Conservation (phyloP, 2,797 vertebrate genomes). For the Glossophaga mutica region DNA sequence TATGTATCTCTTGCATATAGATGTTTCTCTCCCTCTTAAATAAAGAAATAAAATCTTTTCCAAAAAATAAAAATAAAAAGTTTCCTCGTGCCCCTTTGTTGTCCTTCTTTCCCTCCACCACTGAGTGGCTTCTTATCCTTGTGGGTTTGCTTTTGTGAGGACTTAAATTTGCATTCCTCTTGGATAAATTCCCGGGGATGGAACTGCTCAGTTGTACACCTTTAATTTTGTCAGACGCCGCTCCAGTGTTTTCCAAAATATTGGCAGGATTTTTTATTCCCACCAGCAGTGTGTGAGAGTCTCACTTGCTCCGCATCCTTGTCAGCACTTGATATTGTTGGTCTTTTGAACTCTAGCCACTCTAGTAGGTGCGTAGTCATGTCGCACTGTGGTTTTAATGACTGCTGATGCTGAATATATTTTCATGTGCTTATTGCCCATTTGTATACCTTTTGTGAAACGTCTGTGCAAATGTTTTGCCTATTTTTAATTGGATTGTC, state of each 20-base stretch:
- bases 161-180: background rate
- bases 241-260: background rate
- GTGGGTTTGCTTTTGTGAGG: background rate
- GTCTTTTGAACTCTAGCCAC: background rate
- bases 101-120: background rate
- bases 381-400: background rate
- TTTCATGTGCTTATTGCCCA: background rate
- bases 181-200: background rate
- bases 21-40: too few species aligned
- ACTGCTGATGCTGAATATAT: background rate
- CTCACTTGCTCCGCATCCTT: fast-evolving
- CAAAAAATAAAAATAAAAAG: background rate
- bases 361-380: fast-evolving
- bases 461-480: background rate
- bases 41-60: too few species aligned
- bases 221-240: background rate
- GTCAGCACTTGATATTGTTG: background rate
- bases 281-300: background rate
- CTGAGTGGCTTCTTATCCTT: background rate
- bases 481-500: background rate
- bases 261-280: background rate
- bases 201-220: background rate
- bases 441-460: background rate
- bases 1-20: too few species aligned
- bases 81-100: background rate